Base-by-base conservation (phyloP, 2,888 invertebrate genomes). In the Archips xylosteana region DNA sequence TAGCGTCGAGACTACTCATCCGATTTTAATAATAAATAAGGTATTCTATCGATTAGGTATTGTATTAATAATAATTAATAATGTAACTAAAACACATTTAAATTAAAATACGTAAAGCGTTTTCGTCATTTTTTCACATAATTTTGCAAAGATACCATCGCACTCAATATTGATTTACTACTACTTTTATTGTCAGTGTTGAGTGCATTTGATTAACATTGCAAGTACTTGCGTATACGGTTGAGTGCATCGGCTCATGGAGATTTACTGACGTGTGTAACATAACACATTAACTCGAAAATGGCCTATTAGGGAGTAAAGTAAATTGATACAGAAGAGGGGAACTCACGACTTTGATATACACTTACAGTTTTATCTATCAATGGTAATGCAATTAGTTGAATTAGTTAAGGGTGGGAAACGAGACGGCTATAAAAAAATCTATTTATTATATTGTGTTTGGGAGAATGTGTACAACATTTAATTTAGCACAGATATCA, bases 341-440 rank as follows among this genome's bases (percentile, higher is more conserved):
- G 82, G 82, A 81, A 78, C 76, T 68, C 76, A 69, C n/a, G 80
- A 81, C 81, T 72, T 79, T 82, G 79, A 83, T 80, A 77, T 78
- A 80, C 39, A 39, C 71, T 76, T 66, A 70, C 66, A 45, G 71
- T 73, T 63, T 76, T 72, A 61, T 68, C 71, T 74, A 64, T 74
- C 51, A 71, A 47, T 65, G 69, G 69, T 69, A 73, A 68, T 60
- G 73, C 15, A 63, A 63, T 59, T 69, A 73, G 65, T 68, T 73
- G 68, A 64, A 69, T 73, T 64, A 68, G 57, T 59, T 62, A 42
- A 45, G 72, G 72, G 73, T 51, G 15, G 15, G 59, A 69, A 47
- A 60, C 23, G 54, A 9, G 15, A 51, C 15, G 9, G 45, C 12
- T 3, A 12, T 12, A 45, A 45, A 12, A 12, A 10, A 45, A 45